These are phyloP conservation scores for Metaphire vulgaris DNA, from an alignment of 1,140 invertebrate genomes.

Conservation along the genomic window DNA sequence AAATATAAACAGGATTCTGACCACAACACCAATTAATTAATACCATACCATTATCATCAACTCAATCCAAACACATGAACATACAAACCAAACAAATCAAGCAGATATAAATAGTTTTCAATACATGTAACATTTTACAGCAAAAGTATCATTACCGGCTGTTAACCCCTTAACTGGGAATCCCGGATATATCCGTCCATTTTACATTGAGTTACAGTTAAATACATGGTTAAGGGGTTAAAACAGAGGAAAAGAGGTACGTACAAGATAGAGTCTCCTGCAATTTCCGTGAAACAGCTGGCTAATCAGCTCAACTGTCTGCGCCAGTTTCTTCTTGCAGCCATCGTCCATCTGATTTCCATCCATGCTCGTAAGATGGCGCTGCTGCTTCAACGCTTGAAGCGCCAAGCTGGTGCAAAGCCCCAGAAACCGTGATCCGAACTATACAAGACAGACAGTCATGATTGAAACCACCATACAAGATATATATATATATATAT, in stretches of 20 bases:
- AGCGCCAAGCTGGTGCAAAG: slow-evolving; percentile 15
- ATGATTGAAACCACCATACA: neutral
- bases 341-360: neutral
- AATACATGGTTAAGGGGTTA: no score
- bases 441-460: neutral
- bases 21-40: slow-evolving; percentile 2
- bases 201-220: no score
- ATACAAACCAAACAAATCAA: no score
- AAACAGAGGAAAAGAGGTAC: no score
- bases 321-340: neutral
- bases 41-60: no score
- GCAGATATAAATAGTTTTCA: no score
- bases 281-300: neutral
- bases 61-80: no score
- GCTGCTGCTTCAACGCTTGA: slow-evolving; percentile 4
- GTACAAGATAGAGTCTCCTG: neutral
- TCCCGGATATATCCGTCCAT: no score
- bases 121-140: no score
- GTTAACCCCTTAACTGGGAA: no score
- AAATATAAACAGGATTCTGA: no score
- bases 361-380: neutral
- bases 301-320: slow-evolving; percentile 1
- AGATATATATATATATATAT: neutral
- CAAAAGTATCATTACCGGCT: no score
- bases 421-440: neutral